Conservation (phyloP, 2,888 invertebrate genomes). For the Pinctada fucata region DNA sequence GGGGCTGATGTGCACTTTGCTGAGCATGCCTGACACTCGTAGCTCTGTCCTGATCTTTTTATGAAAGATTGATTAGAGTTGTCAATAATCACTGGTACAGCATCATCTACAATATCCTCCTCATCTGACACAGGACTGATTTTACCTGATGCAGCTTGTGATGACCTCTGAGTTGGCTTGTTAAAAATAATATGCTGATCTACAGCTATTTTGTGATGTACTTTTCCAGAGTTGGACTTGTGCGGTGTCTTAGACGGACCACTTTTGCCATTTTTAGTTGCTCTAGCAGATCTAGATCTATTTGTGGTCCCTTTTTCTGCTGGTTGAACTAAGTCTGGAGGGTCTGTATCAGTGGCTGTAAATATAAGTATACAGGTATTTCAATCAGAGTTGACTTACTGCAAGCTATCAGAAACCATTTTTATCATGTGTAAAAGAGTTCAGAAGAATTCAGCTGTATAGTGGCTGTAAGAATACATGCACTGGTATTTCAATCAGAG, state of each 20-base stretch:
- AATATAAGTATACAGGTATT: no score
- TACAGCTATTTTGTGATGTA: slow-evolving; percentile 42
- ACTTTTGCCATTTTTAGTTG: background rate
- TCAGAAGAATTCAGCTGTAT: no score
- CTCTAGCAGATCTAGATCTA: background rate
- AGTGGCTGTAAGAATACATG: no score
- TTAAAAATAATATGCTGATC: slow-evolving; percentile 56
- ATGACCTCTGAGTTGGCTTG: slow-evolving; percentile 3
- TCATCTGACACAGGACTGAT: background rate
- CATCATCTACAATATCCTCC: background rate
- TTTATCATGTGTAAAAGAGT: no score
- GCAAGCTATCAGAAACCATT: no score
- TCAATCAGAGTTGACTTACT: no score
- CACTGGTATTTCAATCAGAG: no score
- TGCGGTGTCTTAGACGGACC: background rate
- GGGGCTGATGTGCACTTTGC: slow-evolving; percentile 47
- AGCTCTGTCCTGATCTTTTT: slow-evolving; percentile 38
- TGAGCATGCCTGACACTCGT: slow-evolving; percentile 46
- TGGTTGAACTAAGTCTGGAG: no score
- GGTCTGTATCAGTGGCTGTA: no score
- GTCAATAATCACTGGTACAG: background rate
- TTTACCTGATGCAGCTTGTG: background rate
- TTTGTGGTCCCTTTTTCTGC: background rate
- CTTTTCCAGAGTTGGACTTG: background rate
- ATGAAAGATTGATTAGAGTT: slow-evolving; percentile 16